Evolutionary conservation across 2,113 vertebrate genomes (phyloP).

Genomic region (Empidonax alnorum): DNA sequence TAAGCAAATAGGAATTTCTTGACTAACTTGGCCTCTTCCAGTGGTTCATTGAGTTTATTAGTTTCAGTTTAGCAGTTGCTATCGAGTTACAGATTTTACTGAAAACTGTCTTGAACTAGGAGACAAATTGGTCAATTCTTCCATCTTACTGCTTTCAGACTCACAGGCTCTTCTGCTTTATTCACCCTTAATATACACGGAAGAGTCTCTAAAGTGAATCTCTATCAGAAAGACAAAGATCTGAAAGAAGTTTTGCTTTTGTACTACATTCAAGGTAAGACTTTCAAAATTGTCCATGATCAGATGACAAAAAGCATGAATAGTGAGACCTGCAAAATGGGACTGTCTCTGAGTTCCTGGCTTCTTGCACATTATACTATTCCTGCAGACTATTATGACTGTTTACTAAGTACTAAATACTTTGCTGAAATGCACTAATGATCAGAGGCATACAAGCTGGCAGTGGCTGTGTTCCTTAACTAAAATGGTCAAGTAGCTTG

Average conservation of each 20-base stretch:
- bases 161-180: conserved; percentile 6
- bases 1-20: neutral
- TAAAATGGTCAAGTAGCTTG: neutral
- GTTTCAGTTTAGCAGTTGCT: neutral
- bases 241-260: neutral
- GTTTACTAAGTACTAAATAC: neutral
- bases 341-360: neutral
- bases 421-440: neutral
- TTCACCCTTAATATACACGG: neutral
- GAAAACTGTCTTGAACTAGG: neutral
- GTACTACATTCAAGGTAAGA: neutral
- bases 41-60: neutral
- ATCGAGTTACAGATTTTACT: neutral
- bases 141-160: conserved; percentile 6
- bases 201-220: conserved; percentile 12
- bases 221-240: neutral
- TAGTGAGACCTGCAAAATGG: neutral
- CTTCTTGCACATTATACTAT: neutral
- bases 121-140: neutral
- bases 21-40: neutral
- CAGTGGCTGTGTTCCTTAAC: neutral
- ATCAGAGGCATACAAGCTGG: neutral
- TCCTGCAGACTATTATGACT: neutral
- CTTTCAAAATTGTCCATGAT: neutral
- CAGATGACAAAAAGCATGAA: neutral